A percentile compares a stretch with the other conserved stretches of the same genome.
phyloP scores from a whole-genome alignment of 35 echinoderm and acorn worm species.

The Eucidaris tribuloides region DNA sequence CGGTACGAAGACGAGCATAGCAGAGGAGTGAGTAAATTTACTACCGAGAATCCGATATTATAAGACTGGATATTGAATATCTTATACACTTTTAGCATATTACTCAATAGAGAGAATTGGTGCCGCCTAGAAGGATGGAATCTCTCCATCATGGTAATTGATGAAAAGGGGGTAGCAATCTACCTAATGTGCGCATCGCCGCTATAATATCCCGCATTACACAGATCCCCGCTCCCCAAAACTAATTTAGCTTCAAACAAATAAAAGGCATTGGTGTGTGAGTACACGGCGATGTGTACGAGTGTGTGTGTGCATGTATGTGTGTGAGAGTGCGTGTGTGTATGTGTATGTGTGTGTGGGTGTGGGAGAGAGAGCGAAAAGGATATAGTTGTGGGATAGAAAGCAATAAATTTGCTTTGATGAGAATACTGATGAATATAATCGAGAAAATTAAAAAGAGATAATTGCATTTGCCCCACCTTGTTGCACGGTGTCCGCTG shows the following conservation, averaged over 20 bases:
- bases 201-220: conserved; percentile 24
- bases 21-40: conserved; percentile 24
- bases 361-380: not conserved
- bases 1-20: not conserved
- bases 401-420: conserved; percentile 24
- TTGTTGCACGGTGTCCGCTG: too few species aligned
- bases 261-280: too few species aligned
- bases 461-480: conserved; percentile 16
- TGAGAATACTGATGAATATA: conserved; percentile 7
- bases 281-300: not conserved
- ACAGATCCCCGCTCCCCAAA: conserved; percentile 15
- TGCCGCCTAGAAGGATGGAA: not conserved
- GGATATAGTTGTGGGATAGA: conserved; percentile 5
- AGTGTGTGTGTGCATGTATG: not conserved
- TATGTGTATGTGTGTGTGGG: not conserved
- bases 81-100: conserved; percentile 30
- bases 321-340: not conserved
- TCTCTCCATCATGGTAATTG: conserved; percentile 31
- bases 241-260: conserved; percentile 34
- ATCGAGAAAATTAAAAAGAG: conserved; percentile 30
- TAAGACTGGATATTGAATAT: conserved; percentile 37
- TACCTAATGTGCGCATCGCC: conserved; percentile 33
- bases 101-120: not conserved
- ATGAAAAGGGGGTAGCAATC: conserved; percentile 32
- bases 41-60: not conserved